phyloP scores from a whole-genome alignment of 2,113 vertebrate genomes.

The Colinus virginianus region DNA sequence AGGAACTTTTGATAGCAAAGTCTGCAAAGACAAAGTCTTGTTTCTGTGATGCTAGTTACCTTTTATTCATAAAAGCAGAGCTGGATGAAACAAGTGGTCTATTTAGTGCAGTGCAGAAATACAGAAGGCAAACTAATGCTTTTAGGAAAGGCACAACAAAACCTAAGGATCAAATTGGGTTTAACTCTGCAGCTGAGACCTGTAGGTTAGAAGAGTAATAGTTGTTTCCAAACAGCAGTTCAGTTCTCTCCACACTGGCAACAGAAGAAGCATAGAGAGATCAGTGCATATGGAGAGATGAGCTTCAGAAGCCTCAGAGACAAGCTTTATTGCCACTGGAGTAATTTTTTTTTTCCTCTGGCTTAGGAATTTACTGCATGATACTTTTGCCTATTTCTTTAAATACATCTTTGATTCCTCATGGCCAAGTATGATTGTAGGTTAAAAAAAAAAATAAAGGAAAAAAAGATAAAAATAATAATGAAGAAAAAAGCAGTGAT shows the following conservation, averaged over 20 bases:
- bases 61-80: background rate
- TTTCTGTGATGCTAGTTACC: background rate
- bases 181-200: background rate
- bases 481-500: background rate
- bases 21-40: background rate
- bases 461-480: background rate
- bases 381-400: background rate
- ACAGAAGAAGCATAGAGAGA: background rate
- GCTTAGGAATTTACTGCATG: background rate
- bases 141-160: background rate
- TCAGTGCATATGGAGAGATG: background rate
- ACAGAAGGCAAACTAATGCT: background rate
- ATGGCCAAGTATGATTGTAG: background rate
- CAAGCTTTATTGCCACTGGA: background rate
- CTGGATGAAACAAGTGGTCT: background rate
- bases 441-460: background rate
- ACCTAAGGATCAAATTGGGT: rapidly evolving
- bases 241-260: background rate
- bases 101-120: background rate
- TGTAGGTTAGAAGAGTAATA: background rate
- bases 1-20: background rate
- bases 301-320: background rate
- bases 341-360: background rate
- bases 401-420: background rate
- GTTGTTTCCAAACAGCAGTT: background rate